These are phyloP conservation scores for Heliothis subflexa DNA, from an alignment of 1,140 invertebrate genomes.

Conservation along the genomic window DNA sequence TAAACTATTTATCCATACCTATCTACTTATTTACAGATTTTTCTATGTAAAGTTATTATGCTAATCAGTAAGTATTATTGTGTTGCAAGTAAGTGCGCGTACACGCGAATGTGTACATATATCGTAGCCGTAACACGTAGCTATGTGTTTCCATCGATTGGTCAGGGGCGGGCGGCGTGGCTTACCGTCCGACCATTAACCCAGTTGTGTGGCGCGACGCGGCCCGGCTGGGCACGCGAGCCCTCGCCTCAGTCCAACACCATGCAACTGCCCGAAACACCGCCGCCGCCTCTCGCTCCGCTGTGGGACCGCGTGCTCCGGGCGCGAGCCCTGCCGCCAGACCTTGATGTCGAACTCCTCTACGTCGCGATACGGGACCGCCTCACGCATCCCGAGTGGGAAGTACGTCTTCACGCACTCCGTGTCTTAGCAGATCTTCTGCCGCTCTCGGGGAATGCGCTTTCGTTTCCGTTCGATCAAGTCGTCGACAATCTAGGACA, in stretches of 20 bases:
- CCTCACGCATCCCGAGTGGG: constrained; percentile 92
- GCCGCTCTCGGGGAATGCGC: constrained; percentile 88
- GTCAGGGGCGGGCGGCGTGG: constrained; percentile 75
- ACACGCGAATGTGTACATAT: constrained; percentile 33
- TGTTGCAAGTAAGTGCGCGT: constrained; percentile 14
- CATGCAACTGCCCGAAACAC: constrained; percentile 82
- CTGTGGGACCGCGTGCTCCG: constrained; percentile 92
- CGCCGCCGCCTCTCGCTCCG: constrained; percentile 88
- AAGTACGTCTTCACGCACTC: constrained; percentile 92
- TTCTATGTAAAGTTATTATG: constrained; percentile 31
- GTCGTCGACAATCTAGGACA: constrained; percentile 92
- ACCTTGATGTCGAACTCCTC: constrained; percentile 88
- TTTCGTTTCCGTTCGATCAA: constrained; percentile 89
- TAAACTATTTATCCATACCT: not conserved
- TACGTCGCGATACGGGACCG: constrained; percentile 90
- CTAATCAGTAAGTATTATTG: constrained; percentile 28
- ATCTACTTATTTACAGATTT: no score
- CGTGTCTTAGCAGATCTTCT: constrained; percentile 91
- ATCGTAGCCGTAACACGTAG: constrained; percentile 28
- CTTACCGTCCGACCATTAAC: constrained; percentile 84
- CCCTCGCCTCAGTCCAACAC: constrained; percentile 67
- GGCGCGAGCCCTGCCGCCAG: constrained; percentile 87
- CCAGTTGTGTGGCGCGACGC: constrained; percentile 80
- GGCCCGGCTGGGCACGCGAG: constrained; percentile 75
- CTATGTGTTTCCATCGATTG: constrained; percentile 77